These are phyloP conservation scores for Hyles euphorbiae DNA, from an alignment of 1,140 invertebrate species.

Conservation along the genomic window DNA sequence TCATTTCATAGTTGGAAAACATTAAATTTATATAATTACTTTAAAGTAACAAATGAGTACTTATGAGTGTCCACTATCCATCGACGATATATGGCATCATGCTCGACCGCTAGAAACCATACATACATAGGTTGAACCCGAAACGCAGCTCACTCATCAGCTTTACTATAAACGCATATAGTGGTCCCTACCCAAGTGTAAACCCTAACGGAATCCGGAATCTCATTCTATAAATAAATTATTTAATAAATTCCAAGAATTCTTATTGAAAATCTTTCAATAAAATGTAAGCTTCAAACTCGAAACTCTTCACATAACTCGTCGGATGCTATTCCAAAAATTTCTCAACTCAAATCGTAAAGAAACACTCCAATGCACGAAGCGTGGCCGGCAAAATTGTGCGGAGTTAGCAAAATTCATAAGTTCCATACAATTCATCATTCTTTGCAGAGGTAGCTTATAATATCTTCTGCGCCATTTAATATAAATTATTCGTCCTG, in stretches of 20 bases:
- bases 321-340: conserved; percentile 54
- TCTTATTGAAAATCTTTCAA: conserved; percentile 8
- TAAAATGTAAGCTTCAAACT: conserved; percentile 23
- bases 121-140: no score
- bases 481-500: conserved; percentile 42
- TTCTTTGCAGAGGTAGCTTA: conserved; percentile 41
- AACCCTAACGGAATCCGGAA: no score
- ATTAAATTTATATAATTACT: no score
- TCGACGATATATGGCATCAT: no score
- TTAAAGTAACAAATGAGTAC: no score
- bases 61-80: no score
- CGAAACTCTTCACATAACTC: conserved; percentile 28
- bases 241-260: neutral
- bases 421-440: conserved; percentile 50
- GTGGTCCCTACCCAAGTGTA: no score
- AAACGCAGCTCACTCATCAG: no score
- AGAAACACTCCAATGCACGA: conserved; percentile 54
- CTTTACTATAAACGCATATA: no score
- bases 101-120: no score
- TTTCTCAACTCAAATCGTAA: conserved; percentile 51
- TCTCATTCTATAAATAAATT: neutral
- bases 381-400: conserved; percentile 33
- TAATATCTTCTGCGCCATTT: conserved; percentile 49
- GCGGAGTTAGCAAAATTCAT: conserved; percentile 42
- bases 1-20: no score